These are phyloP conservation scores for Acropora tenuis DNA, from an alignment of 64 coral and sea anemone species.

Conservation along the genomic window DNA sequence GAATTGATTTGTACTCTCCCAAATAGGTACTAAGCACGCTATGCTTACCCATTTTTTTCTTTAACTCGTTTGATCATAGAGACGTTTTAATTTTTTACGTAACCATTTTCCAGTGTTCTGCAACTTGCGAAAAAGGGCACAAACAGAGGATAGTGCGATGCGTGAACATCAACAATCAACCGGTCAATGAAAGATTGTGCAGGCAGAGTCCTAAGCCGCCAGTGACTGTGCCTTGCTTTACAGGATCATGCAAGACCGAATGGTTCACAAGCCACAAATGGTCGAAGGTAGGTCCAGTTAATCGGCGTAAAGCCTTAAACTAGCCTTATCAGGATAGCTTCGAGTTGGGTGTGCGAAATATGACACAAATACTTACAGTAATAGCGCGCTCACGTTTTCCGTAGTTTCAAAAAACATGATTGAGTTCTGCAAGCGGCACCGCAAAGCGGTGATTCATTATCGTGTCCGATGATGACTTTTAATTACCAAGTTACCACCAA, in stretches of 20 bases:
- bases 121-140: constrained; percentile 77
- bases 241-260: constrained; percentile 79
- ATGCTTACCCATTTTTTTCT: background rate
- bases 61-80: background rate
- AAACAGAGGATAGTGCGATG: constrained; percentile 59
- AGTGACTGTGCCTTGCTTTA: constrained; percentile 53
- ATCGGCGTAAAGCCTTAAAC: background rate
- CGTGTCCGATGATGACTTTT: too few relatives aligned
- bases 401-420: too few relatives aligned
- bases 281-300: constrained; percentile 65
- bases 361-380: too few relatives aligned
- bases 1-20: too few relatives aligned
- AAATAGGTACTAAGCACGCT: too few relatives aligned
- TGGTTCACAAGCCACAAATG: constrained; percentile 77
- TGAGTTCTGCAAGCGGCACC: too few relatives aligned
- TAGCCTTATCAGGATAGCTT: too few relatives aligned
- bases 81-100: background rate
- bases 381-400: too few relatives aligned
- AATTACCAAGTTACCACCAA: too few relatives aligned
- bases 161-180: constrained; percentile 55
- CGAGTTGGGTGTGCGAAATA: too few relatives aligned
- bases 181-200: constrained; percentile 57
- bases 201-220: constrained; percentile 58
- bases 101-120: constrained; percentile 71
- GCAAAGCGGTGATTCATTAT: too few relatives aligned